phyloP scores from a whole-genome alignment of 2,113 vertebrate genomes.

The Limanda limanda region DNA sequence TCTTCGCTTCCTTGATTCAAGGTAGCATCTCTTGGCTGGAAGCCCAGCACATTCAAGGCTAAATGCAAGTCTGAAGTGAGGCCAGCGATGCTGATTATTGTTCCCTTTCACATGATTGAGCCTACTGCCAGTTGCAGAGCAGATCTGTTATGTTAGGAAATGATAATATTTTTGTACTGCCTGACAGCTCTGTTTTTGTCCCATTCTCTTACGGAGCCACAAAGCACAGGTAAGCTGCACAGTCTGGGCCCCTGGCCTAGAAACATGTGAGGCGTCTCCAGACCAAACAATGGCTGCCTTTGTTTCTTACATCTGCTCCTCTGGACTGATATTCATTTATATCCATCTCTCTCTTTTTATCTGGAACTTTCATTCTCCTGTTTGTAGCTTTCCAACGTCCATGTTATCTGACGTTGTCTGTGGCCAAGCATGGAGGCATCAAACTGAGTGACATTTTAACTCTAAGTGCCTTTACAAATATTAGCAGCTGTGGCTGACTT shows the following conservation, averaged over 20 bases:
- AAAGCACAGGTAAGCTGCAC: conserved; percentile 86
- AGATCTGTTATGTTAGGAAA: conserved; percentile 81
- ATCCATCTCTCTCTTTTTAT: conserved; percentile 51
- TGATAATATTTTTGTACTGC: conserved; percentile 82
- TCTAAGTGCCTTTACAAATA: conserved; percentile 37
- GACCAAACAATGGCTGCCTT: conserved; percentile 87
- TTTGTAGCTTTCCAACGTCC: conserved; percentile 25
- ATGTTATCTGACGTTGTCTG: conserved; percentile 38
- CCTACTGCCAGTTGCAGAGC: conserved; percentile 75
- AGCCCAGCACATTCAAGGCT: conserved; percentile 46
- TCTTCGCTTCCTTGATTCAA: conserved; percentile 56
- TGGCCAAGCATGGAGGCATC: conserved; percentile 38
- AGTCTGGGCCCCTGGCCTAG: conserved; percentile 85
- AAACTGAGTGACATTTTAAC: conserved; percentile 46
- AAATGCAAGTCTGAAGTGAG: conserved; percentile 17
- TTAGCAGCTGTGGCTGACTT: conserved; percentile 48
- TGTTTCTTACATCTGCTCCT: conserved; percentile 87
- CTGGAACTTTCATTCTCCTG: conserved; percentile 42
- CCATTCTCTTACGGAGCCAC: conserved; percentile 80
- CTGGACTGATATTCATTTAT: conserved; percentile 62
- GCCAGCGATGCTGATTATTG: conserved; percentile 64
- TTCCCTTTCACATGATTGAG: conserved; percentile 77
- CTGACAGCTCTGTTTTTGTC: conserved; percentile 84
- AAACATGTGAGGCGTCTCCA: conserved; percentile 83
- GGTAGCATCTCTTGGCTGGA: conserved; percentile 48